Percentiles rank a stretch among this genome's conserved stretches.
These are phyloP conservation scores for Sterrhoptilus dennistouni DNA, from an alignment of 2,113 vertebrate genomes.

Conservation along the genomic window DNA sequence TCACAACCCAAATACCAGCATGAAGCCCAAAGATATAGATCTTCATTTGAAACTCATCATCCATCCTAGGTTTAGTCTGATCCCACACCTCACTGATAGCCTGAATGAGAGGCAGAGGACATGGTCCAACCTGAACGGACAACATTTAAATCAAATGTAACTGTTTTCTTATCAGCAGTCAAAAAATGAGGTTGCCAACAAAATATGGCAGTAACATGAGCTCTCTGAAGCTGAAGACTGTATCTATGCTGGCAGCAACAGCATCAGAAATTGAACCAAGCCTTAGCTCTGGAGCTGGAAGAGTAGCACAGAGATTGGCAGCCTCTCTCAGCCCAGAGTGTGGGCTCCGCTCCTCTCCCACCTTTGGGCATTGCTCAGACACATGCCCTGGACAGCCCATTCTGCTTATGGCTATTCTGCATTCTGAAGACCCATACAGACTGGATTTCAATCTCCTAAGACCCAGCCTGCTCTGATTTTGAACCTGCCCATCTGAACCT, in stretches of 20 bases:
- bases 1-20: background rate
- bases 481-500: background rate
- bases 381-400: background rate
- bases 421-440: background rate
- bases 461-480: background rate
- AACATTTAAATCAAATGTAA: background rate
- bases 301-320: background rate
- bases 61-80: background rate
- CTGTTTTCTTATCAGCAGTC: background rate
- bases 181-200: background rate
- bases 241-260: background rate
- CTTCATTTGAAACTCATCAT: background rate
- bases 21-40: background rate
- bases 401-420: background rate
- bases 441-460: background rate
- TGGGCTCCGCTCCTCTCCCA: background rate
- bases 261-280: background rate
- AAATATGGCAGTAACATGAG: background rate
- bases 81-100: background rate
- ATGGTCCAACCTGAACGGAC: background rate
- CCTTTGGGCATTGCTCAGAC: background rate
- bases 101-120: background rate
- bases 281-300: background rate
- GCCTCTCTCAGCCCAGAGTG: background rate
- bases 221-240: background rate